These are phyloP conservation scores for Phyto melanocephala DNA, from an alignment of 2,888 invertebrate genomes.

Conservation along the genomic window DNA sequence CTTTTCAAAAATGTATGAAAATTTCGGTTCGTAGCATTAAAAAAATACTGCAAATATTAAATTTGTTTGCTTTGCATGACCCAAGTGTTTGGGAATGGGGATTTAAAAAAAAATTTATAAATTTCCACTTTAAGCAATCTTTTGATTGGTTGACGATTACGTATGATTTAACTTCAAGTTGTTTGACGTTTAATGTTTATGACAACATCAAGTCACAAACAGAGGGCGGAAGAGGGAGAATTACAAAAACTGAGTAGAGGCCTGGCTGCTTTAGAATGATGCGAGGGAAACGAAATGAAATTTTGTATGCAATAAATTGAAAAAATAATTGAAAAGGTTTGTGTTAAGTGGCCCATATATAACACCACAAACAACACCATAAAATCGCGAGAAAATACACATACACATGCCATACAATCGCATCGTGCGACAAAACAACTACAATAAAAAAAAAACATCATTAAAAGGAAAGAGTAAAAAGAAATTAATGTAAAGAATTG, in stretches of 20 bases:
- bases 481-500: constrained; percentile 56
- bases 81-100: background rate
- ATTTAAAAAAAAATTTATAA: background rate
- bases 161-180: constrained; percentile 63
- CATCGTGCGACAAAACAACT: constrained; percentile 39
- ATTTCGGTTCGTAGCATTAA: constrained; percentile 5
- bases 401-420: constrained; percentile 17
- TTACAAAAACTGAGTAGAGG: background rate
- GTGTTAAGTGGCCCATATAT: constrained; percentile 73
- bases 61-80: background rate
- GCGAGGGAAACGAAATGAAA: constrained; percentile 33
- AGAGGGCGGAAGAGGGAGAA: constrained; percentile 4
- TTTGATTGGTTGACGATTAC: constrained; percentile 65
- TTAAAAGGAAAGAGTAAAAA: constrained; percentile 2
- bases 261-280: background rate
- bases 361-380: constrained; percentile 44
- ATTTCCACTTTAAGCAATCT: constrained; percentile 54
- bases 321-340: constrained; percentile 77
- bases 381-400: background rate
- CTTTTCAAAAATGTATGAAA: constrained; percentile 37
- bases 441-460: background rate
- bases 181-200: constrained; percentile 57
- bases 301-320: constrained; percentile 72
- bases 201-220: constrained; percentile 54
- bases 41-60: constrained; percentile 46